Conservation (phyloP, 1,140 invertebrate species). For the Platorchestia sp. region DNA sequence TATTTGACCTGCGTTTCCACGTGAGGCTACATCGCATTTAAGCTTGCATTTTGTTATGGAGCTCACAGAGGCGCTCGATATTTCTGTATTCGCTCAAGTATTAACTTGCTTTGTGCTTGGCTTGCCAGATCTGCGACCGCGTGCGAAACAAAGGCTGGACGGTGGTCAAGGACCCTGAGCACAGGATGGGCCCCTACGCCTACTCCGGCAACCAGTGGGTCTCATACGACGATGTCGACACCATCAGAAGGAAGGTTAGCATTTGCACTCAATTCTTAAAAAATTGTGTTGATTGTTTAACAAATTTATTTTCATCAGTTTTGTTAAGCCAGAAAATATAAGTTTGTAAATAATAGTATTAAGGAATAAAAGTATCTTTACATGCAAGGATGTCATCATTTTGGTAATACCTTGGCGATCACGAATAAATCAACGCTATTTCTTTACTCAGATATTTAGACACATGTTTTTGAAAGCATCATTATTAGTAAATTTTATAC, state of each 20-base stretch:
- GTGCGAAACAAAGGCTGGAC: conserved; percentile 52
- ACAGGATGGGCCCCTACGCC: conserved; percentile 56
- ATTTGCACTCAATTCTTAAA: background rate
- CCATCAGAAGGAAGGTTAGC: conserved; percentile 69
- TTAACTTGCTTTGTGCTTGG: background rate
- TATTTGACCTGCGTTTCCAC: no score
- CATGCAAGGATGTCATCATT: background rate
- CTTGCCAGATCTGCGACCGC: conserved; percentile 43
- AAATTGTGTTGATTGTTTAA: background rate
- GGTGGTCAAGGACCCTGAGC: conserved; percentile 54
- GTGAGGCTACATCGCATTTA: no score
- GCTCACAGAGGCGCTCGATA: background rate
- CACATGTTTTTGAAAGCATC: background rate
- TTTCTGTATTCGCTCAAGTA: background rate
- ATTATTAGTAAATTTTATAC: background rate
- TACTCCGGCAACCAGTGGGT: conserved; percentile 57
- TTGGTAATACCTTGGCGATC: background rate
- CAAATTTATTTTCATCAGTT: no score
- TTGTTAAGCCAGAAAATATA: background rate
- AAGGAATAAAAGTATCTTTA: background rate
- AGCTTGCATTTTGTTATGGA: background rate
- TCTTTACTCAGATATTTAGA: background rate
- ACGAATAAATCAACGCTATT: background rate
- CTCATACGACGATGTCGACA: conserved; percentile 52
- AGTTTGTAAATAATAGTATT: background rate